phyloP scores from a whole-genome alignment of 2,888 invertebrate species.

The Microchrysa polita region DNA sequence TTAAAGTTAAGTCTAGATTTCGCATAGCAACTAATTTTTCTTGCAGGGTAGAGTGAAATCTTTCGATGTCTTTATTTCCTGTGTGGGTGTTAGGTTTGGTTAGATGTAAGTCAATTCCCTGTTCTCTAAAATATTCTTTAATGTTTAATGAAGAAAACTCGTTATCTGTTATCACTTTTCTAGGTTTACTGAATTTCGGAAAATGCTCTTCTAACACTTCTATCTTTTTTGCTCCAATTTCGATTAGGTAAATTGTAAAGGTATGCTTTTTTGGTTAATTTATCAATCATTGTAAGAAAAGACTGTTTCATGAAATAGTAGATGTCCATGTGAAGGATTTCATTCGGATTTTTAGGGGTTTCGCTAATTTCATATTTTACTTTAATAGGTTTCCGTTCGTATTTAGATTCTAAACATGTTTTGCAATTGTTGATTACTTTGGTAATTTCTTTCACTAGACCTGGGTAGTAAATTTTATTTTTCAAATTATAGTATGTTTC shows the following conservation, averaged over 20 bases:
- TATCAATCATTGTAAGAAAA: slow-evolving; percentile 17
- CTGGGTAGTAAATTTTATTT: slow-evolving; percentile 11
- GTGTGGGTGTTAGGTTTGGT: slow-evolving; percentile 19
- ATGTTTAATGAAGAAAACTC: slow-evolving; percentile 46
- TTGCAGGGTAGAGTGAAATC: background rate
- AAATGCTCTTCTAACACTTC: slow-evolving; percentile 45
- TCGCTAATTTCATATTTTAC: slow-evolving; percentile 41
- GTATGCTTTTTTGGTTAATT: slow-evolving; percentile 13
- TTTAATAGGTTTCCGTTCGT: slow-evolving; percentile 48
- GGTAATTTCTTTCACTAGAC: slow-evolving; percentile 45
- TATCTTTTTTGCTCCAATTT: background rate
- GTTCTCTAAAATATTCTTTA: background rate
- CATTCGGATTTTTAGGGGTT: slow-evolving; percentile 43
- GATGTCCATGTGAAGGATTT: slow-evolving; percentile 28
- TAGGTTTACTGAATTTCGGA: slow-evolving; percentile 46
- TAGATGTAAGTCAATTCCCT: background rate
- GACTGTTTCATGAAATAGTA: slow-evolving; percentile 17
- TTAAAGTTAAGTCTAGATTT: too few relatives aligned
- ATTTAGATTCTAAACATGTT: slow-evolving; percentile 42
- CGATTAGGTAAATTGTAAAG: background rate
- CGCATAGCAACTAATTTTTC: slow-evolving; percentile 7
- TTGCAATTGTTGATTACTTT: slow-evolving; percentile 49
- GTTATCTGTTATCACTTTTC: slow-evolving; percentile 46
- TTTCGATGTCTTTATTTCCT: background rate
- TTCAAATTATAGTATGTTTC: slow-evolving; percentile 35